A percentile compares a stretch with the other conserved stretches of the same genome.
These are phyloP conservation scores for Atherix ibis DNA, from an alignment of 2,888 invertebrate species.

Conservation along the genomic window DNA sequence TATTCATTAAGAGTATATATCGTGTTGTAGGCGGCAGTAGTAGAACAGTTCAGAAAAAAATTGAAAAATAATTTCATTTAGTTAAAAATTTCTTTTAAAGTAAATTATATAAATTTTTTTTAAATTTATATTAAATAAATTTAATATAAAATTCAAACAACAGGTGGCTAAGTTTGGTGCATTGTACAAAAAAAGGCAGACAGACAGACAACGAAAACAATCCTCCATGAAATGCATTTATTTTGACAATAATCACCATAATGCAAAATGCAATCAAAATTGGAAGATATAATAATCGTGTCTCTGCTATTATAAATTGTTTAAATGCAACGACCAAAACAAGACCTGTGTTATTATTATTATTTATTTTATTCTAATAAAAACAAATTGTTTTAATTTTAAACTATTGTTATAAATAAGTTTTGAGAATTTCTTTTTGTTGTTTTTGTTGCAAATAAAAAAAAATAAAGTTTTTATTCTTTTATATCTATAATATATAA, in stretches of 20 bases:
- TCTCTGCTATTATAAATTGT: constrained; percentile 6
- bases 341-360: too few relatives aligned
- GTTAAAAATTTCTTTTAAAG: constrained; percentile 1
- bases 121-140: background rate
- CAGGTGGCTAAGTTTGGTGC: constrained; percentile 9
- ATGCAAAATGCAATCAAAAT: constrained; percentile 3
- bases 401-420: too few relatives aligned
- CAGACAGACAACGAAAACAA: too few relatives aligned
- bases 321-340: too few relatives aligned
- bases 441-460: too few relatives aligned
- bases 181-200: constrained; percentile 8
- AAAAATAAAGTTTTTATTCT: too few relatives aligned
- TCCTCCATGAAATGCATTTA: too few relatives aligned
- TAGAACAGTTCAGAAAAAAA: constrained; percentile 6
- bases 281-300: constrained; percentile 5
- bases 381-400: too few relatives aligned
- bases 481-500: too few relatives aligned
- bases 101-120: background rate
- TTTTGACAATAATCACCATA: constrained; percentile 6
- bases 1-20: too few relatives aligned
- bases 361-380: too few relatives aligned
- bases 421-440: too few relatives aligned
- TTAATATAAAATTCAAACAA: constrained; percentile 5
- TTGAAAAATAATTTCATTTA: constrained; percentile 10
- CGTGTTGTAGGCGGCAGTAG: constrained; percentile 6